Percentiles rank a stretch among this genome's conserved stretches.
These are phyloP conservation scores for Sphaerodactylus townsendi DNA, from an alignment of 2,113 vertebrate genomes.

Conservation along the genomic window DNA sequence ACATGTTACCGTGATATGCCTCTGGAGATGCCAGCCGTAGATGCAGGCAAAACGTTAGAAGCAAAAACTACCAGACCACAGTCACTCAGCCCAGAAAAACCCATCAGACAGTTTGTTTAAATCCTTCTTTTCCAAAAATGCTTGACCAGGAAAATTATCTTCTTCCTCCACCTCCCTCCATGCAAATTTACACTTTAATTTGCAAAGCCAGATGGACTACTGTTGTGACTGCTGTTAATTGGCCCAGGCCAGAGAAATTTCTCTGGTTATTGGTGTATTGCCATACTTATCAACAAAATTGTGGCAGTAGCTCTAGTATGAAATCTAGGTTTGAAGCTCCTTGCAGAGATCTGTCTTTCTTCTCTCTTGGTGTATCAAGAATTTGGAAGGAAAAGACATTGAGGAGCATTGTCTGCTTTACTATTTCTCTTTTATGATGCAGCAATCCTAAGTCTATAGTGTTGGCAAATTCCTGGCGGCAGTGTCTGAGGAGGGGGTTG, in stretches of 20 bases:
- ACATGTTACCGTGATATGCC: no score
- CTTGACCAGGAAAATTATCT: not conserved
- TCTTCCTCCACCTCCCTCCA: not conserved
- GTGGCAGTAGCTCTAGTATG: no score
- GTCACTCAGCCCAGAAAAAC: no score
- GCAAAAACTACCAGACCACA: no score
- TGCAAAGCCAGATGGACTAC: not conserved
- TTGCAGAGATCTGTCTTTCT: no score
- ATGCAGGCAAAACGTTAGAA: no score
- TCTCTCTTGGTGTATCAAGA: no score
- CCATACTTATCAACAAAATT: not conserved
- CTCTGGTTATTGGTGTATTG: not conserved
- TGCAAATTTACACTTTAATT: not conserved
- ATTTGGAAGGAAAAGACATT: not conserved
- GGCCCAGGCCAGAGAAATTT: not conserved
- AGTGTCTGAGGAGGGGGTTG: no score
- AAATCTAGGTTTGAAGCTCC: no score
- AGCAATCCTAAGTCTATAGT: not conserved
- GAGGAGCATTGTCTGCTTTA: not conserved
- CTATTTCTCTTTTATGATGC: not conserved
- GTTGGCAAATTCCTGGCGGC: no score
- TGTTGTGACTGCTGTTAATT: not conserved
- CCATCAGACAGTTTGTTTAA: no score
- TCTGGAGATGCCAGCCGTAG: no score
- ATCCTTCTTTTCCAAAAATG: not conserved